Base-by-base conservation (phyloP, 92 coral and sea anemone genomes). In the Palythoa grandiflora region DNA sequence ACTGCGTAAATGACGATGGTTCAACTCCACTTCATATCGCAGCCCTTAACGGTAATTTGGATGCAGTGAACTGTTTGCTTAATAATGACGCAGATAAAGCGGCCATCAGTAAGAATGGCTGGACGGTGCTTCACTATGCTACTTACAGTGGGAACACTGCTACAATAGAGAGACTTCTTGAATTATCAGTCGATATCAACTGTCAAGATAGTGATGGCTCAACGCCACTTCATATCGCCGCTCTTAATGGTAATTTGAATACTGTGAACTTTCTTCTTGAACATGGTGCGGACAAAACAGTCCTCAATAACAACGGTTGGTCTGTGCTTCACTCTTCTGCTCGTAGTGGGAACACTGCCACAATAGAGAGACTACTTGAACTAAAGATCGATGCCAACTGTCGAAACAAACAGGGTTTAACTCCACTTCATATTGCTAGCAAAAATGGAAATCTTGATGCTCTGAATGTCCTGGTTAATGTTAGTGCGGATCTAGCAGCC, bases 401-500 rank as follows among this genome's bases (percentile, higher is more conserved):
- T 19, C 36, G 11, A 19, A 21, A 19, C 38, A 66, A 13, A 13
- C 9, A 66, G 10, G 72, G 13, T 7, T 6, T 10, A 13, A 66
- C 72, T 19, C 72, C 72, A 28, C 38, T 66, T 9, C 36, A 19
- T 8, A 66, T 66, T 7, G 36, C 72, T 6, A 1, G 2, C 38
- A 9, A 13, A 9, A 66, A 28, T 9, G 72, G 72, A 6, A 28
- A 21, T 21, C 5, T 28, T 7, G 65, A 88, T 28, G 91, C 91
- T 35, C 36, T 88, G 2, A 11, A 47, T 60, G 48, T 2, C 44
- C 59, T 88, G 12, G 55, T 88, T 2, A 11, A 38, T 2, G 4
- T 38, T 9, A 87, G 87, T 0, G 87, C 91, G 1, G 52, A 88
- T 81, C 66, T 87, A 38, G 86, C 85, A 54, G 53, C 53, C 20